Conservation (phyloP, 2,888 invertebrate species). For the Teinopalpus imperialis region DNA sequence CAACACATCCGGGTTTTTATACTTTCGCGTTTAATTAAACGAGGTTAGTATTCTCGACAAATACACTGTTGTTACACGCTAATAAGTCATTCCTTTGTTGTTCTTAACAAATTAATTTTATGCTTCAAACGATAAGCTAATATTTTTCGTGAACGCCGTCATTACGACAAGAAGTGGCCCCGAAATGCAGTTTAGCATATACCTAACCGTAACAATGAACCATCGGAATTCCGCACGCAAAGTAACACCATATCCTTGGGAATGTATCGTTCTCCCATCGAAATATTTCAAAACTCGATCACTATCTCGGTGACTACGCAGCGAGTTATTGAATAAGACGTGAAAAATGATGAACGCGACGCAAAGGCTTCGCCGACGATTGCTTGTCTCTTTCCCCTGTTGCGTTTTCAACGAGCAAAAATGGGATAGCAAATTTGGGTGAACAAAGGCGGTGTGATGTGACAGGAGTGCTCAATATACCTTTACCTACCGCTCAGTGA, state of each 20-base stretch:
- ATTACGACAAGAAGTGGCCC: constrained; percentile 14
- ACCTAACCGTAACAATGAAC: constrained; percentile 37
- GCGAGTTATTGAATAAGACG: constrained; percentile 80
- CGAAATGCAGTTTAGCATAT: constrained; percentile 27
- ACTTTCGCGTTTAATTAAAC: constrained; percentile 34
- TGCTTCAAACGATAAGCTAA: constrained; percentile 10
- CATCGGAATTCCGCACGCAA: constrained; percentile 72
- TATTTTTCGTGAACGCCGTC: constrained; percentile 13
- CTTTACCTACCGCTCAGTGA: constrained; percentile 54
- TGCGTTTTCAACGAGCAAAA: constrained; percentile 38
- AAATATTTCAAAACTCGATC: constrained; percentile 79
- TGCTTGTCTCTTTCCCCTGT: constrained; percentile 49
- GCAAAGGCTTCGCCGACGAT: constrained; percentile 72
- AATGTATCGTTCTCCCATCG: constrained; percentile 72
- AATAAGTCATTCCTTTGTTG: constrained; percentile 25
- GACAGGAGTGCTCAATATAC: constrained; percentile 55
- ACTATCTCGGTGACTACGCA: constrained; percentile 76
- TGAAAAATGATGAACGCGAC: constrained; percentile 77
- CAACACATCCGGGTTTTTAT: constrained; percentile 37
- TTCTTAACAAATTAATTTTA: constrained; percentile 19
- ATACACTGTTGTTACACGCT: constrained; percentile 23
- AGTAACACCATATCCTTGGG: constrained; percentile 82
- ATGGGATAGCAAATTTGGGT: constrained; percentile 60
- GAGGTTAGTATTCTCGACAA: constrained; percentile 28
- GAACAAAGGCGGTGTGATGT: constrained; percentile 70